A percentile compares a stretch with the other conserved stretches of the same genome.
Evolutionary conservation across 1,140 invertebrate species (phyloP).

Genomic region (Aphelenchoides avenae): DNA sequence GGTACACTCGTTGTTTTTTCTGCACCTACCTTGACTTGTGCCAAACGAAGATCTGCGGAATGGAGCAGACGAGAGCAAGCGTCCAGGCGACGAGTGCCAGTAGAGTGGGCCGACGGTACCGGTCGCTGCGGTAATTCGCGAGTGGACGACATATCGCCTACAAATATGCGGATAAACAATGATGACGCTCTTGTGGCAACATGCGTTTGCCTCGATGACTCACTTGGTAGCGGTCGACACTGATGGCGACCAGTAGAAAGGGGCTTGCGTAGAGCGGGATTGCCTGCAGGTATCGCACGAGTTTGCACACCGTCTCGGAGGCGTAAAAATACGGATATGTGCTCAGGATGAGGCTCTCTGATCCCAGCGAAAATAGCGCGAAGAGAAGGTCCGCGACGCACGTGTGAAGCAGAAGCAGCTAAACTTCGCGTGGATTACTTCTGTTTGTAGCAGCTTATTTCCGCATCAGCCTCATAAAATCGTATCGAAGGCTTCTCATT

Average conservation of each 20-base stretch:
- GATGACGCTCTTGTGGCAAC: background rate
- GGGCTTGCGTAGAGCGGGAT: constrained; percentile 52
- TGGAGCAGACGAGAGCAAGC: constrained; percentile 42
- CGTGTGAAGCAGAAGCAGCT: constrained; percentile 59
- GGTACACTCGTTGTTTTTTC: no score
- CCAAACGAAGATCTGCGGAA: constrained; percentile 54
- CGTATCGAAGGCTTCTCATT: background rate
- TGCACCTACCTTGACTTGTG: no score
- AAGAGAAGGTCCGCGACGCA: constrained; percentile 62
- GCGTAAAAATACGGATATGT: constrained; percentile 54
- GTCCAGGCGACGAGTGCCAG: constrained; percentile 47
- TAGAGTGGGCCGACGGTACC: constrained; percentile 50
- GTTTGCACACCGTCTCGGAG: constrained; percentile 49
- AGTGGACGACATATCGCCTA: constrained; percentile 54
- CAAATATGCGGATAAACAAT: constrained; percentile 25
- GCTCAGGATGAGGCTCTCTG: constrained; percentile 58
- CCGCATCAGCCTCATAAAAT: background rate
- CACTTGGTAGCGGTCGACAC: constrained; percentile 52
- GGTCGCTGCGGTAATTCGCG: constrained; percentile 50
- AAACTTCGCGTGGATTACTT: constrained; percentile 17
- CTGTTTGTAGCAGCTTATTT: constrained; percentile 12
- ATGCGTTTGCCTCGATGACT: background rate
- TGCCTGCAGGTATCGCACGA: constrained; percentile 61
- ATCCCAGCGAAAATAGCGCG: constrained; percentile 61
- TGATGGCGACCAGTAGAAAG: constrained; percentile 52